Evolutionary conservation across 1,140 invertebrate species (phyloP), one percentile per base, ranked within the genome.

Genomic region (Neodiprion pinetum): DNA sequence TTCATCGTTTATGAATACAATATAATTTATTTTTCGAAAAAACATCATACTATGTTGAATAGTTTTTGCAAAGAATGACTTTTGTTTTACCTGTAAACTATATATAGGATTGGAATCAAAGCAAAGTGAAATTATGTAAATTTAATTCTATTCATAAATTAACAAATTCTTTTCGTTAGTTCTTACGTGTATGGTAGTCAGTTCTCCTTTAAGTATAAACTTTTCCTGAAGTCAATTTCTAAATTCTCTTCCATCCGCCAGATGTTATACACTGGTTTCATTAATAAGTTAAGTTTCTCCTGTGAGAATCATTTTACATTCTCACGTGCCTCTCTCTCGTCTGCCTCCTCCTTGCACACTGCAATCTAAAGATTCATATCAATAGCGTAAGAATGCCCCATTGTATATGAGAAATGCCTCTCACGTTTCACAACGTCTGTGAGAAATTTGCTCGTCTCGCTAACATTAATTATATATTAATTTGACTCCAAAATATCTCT

Each of bases 251-350:
- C 40, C 12, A 69, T 21, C 12, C 12, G 23, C 14, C 67, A 69
- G 67, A 69, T 69, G 67, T 21, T 47, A 69, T 47, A 69, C 21
- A 47, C 67, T 23, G 67, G 21, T 69, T 69, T 69, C 67, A 69
- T 69, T 69, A 69, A 69, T 47, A 69, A 61, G 53, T 61, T 61
- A 69, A 69, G 67, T 69, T 69, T 69, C 67, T 69, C 67, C 67
- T 47, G 67, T 69, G 67, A 69, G 67, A 69, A 69, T 69, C 21
- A 69, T 47, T 69, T 69, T 69, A 69, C 67, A 47, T 69, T 69
- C 40, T 69, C 67, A 69, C 67, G 21, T 69, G 40, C 67, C 10
- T 14, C 17, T 65, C 17, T 65, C 61, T 14, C 3, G 40, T 7
- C 17, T 21, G 5, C 67, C 17, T 23, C 40, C 67, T 14, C 21